phyloP scores from a whole-genome alignment of 1,140 invertebrate genomes.

The Atta colombica region DNA sequence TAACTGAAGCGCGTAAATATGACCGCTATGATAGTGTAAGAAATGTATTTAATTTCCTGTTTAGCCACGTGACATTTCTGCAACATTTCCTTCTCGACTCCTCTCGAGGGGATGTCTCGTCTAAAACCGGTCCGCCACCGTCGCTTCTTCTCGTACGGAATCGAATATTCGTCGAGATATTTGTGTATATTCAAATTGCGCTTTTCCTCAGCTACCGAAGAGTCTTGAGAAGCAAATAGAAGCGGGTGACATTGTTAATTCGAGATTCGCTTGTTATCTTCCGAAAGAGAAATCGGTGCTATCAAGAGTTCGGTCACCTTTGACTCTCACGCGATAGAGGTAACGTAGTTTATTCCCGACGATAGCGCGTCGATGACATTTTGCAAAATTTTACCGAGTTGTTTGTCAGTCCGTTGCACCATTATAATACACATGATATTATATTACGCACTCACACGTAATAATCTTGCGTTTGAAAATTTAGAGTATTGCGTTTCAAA shows the following conservation, averaged over 20 bases:
- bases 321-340: slow-evolving; percentile 38
- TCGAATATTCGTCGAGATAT: not conserved
- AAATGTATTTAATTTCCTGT: slow-evolving; percentile 64
- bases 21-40: slow-evolving; percentile 36
- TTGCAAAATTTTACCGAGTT: slow-evolving; percentile 10
- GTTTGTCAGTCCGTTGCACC: not conserved
- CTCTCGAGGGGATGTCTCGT: not conserved
- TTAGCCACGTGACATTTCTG: slow-evolving; percentile 1
- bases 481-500: slow-evolving; percentile 28
- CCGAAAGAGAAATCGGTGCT: not conserved
- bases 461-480: slow-evolving; percentile 26
- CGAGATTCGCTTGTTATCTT: slow-evolving; percentile 24
- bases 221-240: not conserved
- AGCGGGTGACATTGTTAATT: not conserved
- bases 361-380: not conserved
- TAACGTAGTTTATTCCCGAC: slow-evolving; percentile 1
- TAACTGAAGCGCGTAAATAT: slow-evolving; percentile 41
- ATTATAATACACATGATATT: not conserved
- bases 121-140: slow-evolving; percentile 44
- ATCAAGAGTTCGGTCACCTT: slow-evolving; percentile 39
- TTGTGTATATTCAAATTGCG: not conserved
- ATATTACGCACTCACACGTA: not conserved
- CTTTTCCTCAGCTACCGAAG: not conserved
- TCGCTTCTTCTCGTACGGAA: not conserved
- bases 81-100: not conserved